phyloP scores from a whole-genome alignment of 1,140 invertebrate genomes.

The Acromyrmex heyeri region DNA sequence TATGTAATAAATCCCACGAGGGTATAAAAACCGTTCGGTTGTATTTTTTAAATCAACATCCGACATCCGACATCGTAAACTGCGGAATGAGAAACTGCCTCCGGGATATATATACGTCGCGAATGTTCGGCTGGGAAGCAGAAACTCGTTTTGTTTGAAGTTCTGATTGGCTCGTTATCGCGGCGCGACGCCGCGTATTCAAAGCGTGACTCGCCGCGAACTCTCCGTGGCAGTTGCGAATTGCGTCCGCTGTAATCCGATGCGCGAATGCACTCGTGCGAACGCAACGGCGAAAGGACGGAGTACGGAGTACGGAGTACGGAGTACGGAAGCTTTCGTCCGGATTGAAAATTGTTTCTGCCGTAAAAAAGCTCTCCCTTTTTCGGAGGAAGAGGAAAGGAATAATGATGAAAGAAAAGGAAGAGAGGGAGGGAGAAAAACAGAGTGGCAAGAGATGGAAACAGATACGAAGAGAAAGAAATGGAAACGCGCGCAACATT shows the following conservation, averaged over 20 bases:
- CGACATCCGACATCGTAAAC: background rate
- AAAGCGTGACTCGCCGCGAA: constrained; percentile 34
- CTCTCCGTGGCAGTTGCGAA: constrained; percentile 36
- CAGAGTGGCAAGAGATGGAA: background rate
- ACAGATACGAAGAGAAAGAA: background rate
- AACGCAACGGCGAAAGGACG: constrained; percentile 7
- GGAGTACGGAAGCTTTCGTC: background rate
- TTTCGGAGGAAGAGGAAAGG: background rate
- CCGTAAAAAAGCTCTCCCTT: constrained; percentile 20
- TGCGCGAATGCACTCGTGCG: constrained; percentile 41
- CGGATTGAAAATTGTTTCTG: constrained; percentile 62
- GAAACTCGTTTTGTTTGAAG: constrained; percentile 64
- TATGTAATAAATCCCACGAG: constrained; percentile 16
- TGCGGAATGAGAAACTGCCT: constrained; percentile 13
- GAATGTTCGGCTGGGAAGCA: background rate
- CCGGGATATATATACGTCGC: constrained; percentile 22
- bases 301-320: constrained; percentile 5
- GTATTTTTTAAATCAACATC: constrained; percentile 47
- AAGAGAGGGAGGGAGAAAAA: background rate
- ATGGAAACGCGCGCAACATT: background rate
- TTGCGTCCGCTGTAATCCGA: constrained; percentile 38
- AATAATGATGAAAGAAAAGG: background rate
- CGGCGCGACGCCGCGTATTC: constrained; percentile 42
- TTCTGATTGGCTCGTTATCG: constrained; percentile 70
- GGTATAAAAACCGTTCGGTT: background rate